Base-by-base conservation (phyloP, 2,888 invertebrate species). In the Pristionchus maxplancki region DNA sequence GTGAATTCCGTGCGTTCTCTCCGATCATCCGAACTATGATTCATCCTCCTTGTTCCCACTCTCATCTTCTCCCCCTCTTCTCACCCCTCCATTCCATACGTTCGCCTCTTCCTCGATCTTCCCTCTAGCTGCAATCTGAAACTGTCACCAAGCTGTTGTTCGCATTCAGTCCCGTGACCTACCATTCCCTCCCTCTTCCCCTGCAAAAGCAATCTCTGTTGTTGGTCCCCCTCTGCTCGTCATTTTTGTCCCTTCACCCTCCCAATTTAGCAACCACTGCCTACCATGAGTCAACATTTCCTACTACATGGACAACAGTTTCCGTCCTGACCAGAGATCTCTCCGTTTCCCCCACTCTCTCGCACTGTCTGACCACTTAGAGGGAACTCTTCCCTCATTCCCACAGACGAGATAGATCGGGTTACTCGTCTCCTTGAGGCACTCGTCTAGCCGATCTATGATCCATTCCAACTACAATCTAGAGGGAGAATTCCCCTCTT, bases 191-290 rank as follows among this genome's bases (percentile, higher is more conserved):
- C 24, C 24, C 64, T 67, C 64, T 31, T 11, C 17, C 31, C 17
- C 64, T 34, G 64, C 64, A 67, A 31, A 67, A 24, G 13, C 64
- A 67, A 31, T 28, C 28, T 67, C 24, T 58, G 58, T 58, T 58
- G 58, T 58, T 58, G 58, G 58, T 50, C 50, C n/a, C 58, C n/a
- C 24, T 58, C 24, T n/a, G 58, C 58, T 58, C 58, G 58, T 67
- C 64, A 67, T 20, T 58, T 15, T 58, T 58, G 58, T 17, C 58
- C 20, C 58, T 24, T 15, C 58, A 13, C 17, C 44, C 58, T 58
- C 71, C 37, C 71, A 37, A 71, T 71, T 71, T 71, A 37, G 71
- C 71, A 71, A 71, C 71, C 71, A 37, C 34, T 64, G 64, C 31
- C 34, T 31, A 64, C 64, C 71, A 37, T 71, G 71, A 67, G 71